phyloP scores from a whole-genome alignment of 2,113 vertebrate genomes.

The Thinocorus orbignyianus region DNA sequence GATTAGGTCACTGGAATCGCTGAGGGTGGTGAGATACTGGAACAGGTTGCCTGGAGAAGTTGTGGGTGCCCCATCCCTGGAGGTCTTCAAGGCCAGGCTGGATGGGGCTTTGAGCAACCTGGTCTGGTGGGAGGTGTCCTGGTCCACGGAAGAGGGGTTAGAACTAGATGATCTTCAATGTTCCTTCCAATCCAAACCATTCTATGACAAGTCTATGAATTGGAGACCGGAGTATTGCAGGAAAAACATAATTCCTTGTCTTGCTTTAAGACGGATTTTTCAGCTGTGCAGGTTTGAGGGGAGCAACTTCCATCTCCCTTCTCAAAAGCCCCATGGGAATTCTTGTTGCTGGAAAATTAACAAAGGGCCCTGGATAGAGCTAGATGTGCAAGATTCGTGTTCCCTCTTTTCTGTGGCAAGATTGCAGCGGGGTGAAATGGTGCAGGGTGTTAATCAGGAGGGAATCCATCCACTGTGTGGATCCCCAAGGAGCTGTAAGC shows the following conservation, averaged over 20 bases:
- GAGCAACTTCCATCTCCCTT: background rate
- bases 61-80: background rate
- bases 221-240: background rate
- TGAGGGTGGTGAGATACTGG: background rate
- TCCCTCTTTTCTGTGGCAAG: background rate
- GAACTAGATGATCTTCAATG: background rate
- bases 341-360: background rate
- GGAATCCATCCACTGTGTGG: rapidly evolving
- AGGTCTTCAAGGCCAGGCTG: background rate
- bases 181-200: background rate
- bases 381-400: background rate
- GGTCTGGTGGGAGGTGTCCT: background rate
- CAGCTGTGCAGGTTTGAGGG: background rate
- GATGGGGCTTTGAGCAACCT: background rate
- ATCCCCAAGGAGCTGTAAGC: background rate
- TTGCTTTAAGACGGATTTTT: background rate
- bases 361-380: background rate
- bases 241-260: background rate
- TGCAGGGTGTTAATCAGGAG: rapidly evolving
- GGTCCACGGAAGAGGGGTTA: background rate
- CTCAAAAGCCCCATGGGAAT: background rate
- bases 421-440: background rate
- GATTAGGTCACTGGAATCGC: background rate
- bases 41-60: background rate
- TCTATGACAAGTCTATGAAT: background rate